These are phyloP conservation scores for Drosophila leontia DNA, from an alignment of 1,140 invertebrate species.

Conservation along the genomic window DNA sequence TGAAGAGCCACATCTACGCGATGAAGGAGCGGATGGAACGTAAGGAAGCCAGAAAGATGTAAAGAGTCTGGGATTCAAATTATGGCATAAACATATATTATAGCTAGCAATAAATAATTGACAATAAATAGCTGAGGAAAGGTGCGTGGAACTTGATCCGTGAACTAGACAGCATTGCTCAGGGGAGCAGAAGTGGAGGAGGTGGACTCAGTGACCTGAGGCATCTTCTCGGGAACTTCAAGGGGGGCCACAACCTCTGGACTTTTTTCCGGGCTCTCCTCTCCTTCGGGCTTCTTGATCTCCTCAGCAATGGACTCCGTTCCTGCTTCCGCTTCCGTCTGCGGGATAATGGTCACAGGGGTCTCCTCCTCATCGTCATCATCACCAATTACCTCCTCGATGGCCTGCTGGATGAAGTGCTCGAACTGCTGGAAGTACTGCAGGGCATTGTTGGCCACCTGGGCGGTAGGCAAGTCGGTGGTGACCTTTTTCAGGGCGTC, in stretches of 20 bases:
- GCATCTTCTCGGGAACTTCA: conserved; percentile 6
- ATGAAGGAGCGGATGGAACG: conserved; percentile 34
- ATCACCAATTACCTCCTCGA: conserved; percentile 76
- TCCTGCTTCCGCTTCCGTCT: background rate
- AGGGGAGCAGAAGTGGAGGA: conserved; percentile 22
- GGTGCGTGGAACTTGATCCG: conserved; percentile 10
- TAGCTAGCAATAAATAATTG: conserved; percentile 71
- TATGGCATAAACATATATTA: conserved; percentile 20
- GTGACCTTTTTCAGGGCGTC: conserved; percentile 81
- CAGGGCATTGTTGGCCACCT: conserved; percentile 79
- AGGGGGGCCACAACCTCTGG: background rate
- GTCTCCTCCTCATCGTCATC: conserved; percentile 76
- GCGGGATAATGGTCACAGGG: conserved; percentile 25
- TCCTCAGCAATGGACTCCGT: conserved; percentile 20
- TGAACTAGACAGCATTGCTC: conserved; percentile 55
- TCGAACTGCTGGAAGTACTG: conserved; percentile 83
- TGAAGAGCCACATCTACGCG: conserved; percentile 55
- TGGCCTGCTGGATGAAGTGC: conserved; percentile 81
- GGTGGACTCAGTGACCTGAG: background rate
- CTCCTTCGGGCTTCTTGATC: conserved; percentile 45
- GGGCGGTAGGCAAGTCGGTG: conserved; percentile 74
- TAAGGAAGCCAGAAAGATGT: background rate
- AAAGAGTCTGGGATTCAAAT: background rate
- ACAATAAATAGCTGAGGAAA: conserved; percentile 64
- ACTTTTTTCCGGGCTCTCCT: conserved; percentile 5